Evolutionary conservation across 2,888 invertebrate species (phyloP).

Genomic region (Podabrus alpinus): DNA sequence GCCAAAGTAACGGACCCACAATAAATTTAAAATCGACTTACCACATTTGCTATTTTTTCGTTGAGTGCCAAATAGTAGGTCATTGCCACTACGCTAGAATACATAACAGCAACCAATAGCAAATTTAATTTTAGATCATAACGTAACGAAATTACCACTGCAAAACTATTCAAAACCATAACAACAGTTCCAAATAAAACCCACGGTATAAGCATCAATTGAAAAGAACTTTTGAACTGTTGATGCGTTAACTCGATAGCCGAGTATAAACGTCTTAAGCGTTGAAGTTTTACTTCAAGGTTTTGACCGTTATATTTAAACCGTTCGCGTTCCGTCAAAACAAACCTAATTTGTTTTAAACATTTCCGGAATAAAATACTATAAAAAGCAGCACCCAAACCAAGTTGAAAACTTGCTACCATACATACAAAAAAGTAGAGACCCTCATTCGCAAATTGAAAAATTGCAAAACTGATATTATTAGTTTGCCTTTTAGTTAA

Average conservation of each 20-base stretch:
- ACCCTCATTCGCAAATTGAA: accelerated
- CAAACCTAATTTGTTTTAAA: background rate
- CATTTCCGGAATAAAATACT: background rate
- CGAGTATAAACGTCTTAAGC: background rate
- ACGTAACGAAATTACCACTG: background rate
- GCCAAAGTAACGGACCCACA: too few relatives aligned
- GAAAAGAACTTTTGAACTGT: background rate
- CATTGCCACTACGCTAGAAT: background rate
- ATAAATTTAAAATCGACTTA: background rate
- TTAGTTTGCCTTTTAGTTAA: background rate
- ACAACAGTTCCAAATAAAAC: background rate
- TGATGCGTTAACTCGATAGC: background rate
- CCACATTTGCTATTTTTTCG: background rate
- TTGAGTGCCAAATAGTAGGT: background rate
- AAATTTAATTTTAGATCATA: background rate
- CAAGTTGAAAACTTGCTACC: too few relatives aligned
- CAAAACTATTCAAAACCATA: background rate
- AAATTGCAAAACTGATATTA: background rate
- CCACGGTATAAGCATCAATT: background rate
- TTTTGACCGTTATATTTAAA: background rate
- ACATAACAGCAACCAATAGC: background rate
- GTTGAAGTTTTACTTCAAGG: background rate
- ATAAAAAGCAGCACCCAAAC: background rate
- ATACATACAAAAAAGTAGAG: background rate
- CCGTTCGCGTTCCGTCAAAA: background rate